Base-by-base conservation (phyloP, 2,888 invertebrate genomes). In the Drosophila ezoana region DNA sequence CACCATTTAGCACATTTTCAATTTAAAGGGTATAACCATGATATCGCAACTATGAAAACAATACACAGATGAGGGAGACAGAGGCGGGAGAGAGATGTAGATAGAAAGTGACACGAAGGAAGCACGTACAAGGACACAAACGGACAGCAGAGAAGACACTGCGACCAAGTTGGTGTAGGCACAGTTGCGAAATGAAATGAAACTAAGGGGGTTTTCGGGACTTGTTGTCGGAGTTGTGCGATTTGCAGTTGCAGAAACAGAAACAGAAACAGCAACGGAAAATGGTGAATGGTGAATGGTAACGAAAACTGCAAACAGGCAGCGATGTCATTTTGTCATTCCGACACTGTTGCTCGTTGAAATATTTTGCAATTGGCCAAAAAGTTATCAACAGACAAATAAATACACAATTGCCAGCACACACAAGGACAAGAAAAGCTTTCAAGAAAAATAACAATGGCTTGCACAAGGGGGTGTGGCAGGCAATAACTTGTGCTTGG, bases 281-380 rank as follows among this genome's bases (percentile, higher is more conserved):
- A 59, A 23, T 23, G 23, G 5, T 13, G 35, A 59, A 23, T 23
- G 23, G 5, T 35, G 28, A 81, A 79, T 59, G 72, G 45, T 48
- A 80, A 81, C 65, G 67, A 45, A 72, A 73, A 59, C 64, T 69
- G 78, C 78, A 77, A 79, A 48, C 60, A 64, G 62, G 45, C 74
- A 54, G 38, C 52, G 60, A 44, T 60, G 48, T 16, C 52, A 53
- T 44, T 58, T 48, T 64, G 47, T 60, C 44, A 56, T 49, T 58
- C 60, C 48, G 57, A 16, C 66, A 54, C 61, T 61, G 73, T 35
- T 43, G 54, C 41, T 14, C 13, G 51, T 43, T 63, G 67, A 70
- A 75, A 78, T 71, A 81, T 68, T 60, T 74, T 81, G 64, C 76
- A 74, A 60, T 79, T 75, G 73, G 69, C 68, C 66, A 69, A 66